Evolutionary conservation across 2,113 vertebrate species (phyloP).

Genomic region (Thymallus thymallus): DNA sequence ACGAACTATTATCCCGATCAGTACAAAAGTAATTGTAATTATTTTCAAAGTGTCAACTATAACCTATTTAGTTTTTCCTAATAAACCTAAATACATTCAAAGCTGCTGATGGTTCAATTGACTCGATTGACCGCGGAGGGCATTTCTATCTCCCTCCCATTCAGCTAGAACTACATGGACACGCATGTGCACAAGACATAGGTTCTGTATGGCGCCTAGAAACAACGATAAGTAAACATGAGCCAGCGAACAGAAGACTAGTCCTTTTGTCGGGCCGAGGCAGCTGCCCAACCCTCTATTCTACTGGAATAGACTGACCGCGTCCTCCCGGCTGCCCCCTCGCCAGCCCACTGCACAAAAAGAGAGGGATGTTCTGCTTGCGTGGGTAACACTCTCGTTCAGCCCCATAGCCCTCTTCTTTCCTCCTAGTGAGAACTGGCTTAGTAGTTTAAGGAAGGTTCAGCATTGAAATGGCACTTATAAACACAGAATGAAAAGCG

Average conservation of each 20-base stretch:
- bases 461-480: too few species aligned
- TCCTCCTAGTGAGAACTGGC: conserved; percentile 57
- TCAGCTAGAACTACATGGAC: conserved; percentile 77
- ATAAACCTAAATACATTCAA: background rate
- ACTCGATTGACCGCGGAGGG: conserved; percentile 23
- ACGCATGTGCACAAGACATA: conserved; percentile 70
- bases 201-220: conserved; percentile 75
- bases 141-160: conserved; percentile 69
- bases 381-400: conserved; percentile 75
- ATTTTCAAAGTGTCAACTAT: too few species aligned
- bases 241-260: conserved; percentile 76
- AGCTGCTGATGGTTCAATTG: conserved; percentile 12
- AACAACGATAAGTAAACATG: conserved; percentile 87
- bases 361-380: conserved; percentile 85
- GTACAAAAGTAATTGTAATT: too few species aligned
- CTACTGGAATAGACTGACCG: conserved; percentile 81
- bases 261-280: conserved; percentile 81
- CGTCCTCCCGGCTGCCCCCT: conserved; percentile 79
- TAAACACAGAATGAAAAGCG: too few species aligned
- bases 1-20: too few species aligned
- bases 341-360: conserved; percentile 84
- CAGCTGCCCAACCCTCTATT: conserved; percentile 88
- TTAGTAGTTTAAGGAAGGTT: background rate
- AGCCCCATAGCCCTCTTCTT: conserved; percentile 73
- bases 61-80: background rate